phyloP scores from a whole-genome alignment of 1,140 invertebrate genomes.

The Ptiloglossa arizonensis region DNA sequence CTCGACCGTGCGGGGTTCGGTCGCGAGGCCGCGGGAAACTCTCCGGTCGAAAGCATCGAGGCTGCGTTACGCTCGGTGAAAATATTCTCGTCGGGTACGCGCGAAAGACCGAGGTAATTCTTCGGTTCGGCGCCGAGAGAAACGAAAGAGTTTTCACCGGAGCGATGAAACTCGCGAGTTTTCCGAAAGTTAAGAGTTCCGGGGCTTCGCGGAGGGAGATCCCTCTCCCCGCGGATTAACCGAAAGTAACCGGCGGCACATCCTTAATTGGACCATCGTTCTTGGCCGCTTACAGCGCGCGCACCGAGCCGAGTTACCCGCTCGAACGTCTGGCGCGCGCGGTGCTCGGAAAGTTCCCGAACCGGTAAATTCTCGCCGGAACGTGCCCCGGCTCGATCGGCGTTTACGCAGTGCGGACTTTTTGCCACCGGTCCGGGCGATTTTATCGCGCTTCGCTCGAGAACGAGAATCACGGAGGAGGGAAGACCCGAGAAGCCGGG shows the following conservation, averaged over 20 bases:
- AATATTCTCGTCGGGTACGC: slow-evolving; percentile 33
- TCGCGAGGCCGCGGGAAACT: not conserved
- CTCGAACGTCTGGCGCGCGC: slow-evolving; percentile 17
- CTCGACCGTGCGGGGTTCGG: slow-evolving; percentile 18
- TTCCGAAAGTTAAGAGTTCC: slow-evolving; percentile 33
- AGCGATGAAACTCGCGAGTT: slow-evolving; percentile 42
- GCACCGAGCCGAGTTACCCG: slow-evolving; percentile 18
- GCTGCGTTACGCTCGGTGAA: not conserved
- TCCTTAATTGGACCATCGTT: slow-evolving; percentile 66
- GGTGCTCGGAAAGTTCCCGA: slow-evolving; percentile 58
- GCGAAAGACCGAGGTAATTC: slow-evolving; percentile 20
- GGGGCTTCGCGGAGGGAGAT: slow-evolving; percentile 24
- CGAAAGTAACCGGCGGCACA: slow-evolving; percentile 57
- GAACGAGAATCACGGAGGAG: not conserved
- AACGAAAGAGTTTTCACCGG: slow-evolving; percentile 12
- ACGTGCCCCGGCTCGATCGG: slow-evolving; percentile 13
- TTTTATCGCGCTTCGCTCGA: too few relatives aligned
- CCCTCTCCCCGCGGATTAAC: slow-evolving; percentile 37
- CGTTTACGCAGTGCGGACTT: slow-evolving; percentile 24
- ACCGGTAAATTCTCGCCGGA: slow-evolving; percentile 43
- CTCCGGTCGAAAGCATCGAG: not conserved
- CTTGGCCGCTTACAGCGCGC: slow-evolving; percentile 49
- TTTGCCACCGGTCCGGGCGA: too few relatives aligned
- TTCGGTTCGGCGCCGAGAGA: slow-evolving; percentile 22
- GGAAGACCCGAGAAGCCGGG: not conserved